Percentiles rank a stretch among this genome's conserved stretches.
phyloP scores from a whole-genome alignment of 1,140 invertebrate species.

The Drusus annulatus region DNA sequence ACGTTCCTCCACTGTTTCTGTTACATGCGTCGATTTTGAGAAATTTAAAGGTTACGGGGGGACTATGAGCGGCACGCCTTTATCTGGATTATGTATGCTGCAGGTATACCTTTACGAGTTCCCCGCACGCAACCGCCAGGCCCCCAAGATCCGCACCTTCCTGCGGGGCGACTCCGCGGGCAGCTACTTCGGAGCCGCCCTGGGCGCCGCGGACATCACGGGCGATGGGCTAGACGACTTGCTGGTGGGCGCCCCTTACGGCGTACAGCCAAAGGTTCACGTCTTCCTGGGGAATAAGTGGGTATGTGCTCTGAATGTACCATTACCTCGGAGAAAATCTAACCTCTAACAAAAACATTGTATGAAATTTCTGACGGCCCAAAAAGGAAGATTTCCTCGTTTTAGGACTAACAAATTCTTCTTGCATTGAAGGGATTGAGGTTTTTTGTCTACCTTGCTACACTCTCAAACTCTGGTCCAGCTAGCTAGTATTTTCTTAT shows the following conservation, averaged over 20 bases:
- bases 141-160: conserved; percentile 56
- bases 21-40: background rate
- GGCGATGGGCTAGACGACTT: conserved; percentile 76
- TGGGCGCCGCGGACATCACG: conserved; percentile 76
- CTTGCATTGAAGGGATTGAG: too few relatives aligned
- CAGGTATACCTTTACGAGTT: conserved; percentile 42
- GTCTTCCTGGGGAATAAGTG: conserved; percentile 68
- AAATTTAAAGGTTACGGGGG: background rate
- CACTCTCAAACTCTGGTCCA: too few relatives aligned
- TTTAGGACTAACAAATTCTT: too few relatives aligned
- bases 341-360: too few relatives aligned
- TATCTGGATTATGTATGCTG: too few relatives aligned
- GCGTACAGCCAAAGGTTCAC: conserved; percentile 76
- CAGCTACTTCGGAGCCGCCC: conserved; percentile 77
- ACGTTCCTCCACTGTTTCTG: too few relatives aligned
- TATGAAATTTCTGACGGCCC: too few relatives aligned
- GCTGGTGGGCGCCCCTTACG: conserved; percentile 78
- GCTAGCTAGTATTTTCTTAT: background rate
- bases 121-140: background rate
- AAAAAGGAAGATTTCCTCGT: too few relatives aligned
- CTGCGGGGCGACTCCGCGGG: conserved; percentile 71
- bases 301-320: conserved; percentile 31
- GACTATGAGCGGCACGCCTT: too few relatives aligned
- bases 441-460: too few relatives aligned
- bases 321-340: too few relatives aligned